phyloP scores from a whole-genome alignment of 2,797 vertebrate species.

The Picus viridis region DNA sequence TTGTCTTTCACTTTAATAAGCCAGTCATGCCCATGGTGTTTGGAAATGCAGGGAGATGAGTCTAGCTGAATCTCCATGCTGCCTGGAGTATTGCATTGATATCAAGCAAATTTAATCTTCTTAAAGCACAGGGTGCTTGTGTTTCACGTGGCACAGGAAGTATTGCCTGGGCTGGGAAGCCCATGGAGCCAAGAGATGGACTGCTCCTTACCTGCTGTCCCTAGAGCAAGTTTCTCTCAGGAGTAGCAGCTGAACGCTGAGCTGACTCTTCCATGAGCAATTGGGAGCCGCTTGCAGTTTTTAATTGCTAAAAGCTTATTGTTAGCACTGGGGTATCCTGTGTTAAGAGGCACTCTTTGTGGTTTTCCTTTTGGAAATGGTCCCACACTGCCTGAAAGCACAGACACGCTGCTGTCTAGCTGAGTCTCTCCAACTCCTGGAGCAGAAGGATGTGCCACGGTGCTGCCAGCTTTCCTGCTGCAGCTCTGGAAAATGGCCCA shows the following conservation, averaged over 20 bases:
- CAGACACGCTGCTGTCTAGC: not conserved
- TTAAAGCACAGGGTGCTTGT: not conserved
- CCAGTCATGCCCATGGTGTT: not conserved
- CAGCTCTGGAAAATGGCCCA: not conserved
- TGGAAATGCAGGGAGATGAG: not conserved
- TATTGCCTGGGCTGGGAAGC: not conserved
- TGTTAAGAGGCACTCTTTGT: not conserved
- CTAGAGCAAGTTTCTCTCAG: not conserved
- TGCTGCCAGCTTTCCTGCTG: not conserved
- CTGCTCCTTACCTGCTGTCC: not conserved
- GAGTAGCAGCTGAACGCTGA: not conserved
- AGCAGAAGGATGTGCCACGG: not conserved
- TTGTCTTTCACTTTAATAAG: not conserved
- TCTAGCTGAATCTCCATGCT: not conserved
- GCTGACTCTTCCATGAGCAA: not conserved
- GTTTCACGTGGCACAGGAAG: not conserved
- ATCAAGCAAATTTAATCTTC: not conserved
- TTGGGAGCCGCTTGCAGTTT: not conserved
- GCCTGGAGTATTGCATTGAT: not conserved
- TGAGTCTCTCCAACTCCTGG: not conserved
- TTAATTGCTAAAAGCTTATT: not conserved
- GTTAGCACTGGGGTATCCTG: not conserved
- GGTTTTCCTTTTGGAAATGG: slow-evolving; percentile 35
- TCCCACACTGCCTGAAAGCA: not conserved
- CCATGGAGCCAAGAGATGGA: not conserved